phyloP scores from a whole-genome alignment of 2,797 vertebrate species.

The Malacoraja senta region DNA sequence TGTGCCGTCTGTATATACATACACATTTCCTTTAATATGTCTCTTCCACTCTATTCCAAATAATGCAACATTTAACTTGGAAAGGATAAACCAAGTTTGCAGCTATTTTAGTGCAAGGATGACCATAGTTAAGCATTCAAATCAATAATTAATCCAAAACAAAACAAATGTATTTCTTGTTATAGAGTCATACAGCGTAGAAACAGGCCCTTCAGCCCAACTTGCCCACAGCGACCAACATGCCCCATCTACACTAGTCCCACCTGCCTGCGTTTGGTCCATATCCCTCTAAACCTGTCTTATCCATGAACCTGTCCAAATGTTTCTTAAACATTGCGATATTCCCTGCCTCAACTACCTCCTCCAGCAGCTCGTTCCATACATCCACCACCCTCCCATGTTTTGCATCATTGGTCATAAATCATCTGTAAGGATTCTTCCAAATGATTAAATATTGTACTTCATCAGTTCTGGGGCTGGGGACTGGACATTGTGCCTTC shows the following conservation, averaged over 20 bases:
- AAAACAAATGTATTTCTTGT: neutral
- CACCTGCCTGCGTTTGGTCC: too few species aligned
- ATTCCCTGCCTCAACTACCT: neutral
- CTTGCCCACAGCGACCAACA: too few species aligned
- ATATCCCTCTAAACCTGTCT: too few species aligned
- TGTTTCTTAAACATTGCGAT: neutral
- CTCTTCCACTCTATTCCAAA: neutral
- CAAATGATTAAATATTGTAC: neutral
- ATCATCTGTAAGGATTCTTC: neutral
- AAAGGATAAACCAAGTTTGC: neutral
- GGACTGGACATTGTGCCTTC: too few species aligned
- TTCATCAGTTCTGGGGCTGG: neutral
- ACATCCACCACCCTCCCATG: neutral
- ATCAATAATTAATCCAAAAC: neutral
- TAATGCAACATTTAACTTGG: neutral
- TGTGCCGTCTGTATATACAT: neutral
- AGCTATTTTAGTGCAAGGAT: neutral
- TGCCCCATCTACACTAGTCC: too few species aligned
- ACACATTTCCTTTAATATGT: neutral
- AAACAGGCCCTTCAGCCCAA: too few species aligned
- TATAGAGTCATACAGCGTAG: too few species aligned
- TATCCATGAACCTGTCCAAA: neutral
- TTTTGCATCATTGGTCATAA: neutral
- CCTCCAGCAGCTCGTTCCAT: too few species aligned
- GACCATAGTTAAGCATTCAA: neutral